phyloP scores from a whole-genome alignment of 2,888 invertebrate species.

The Amphimallon solstitiale region DNA sequence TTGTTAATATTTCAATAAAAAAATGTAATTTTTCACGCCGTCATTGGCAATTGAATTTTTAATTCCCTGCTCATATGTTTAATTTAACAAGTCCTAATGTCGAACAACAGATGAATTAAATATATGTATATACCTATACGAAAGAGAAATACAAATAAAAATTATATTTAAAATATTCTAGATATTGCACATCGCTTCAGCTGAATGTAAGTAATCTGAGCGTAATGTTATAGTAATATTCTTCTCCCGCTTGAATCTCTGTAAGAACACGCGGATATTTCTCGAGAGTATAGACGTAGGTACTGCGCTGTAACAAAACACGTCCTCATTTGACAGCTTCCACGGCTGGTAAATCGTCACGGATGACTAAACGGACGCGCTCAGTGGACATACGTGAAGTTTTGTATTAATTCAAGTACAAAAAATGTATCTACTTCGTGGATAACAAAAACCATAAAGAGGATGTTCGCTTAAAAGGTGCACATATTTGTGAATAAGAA shows the following conservation, averaged over 20 bases:
- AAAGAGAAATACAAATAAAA: slow-evolving; percentile 18
- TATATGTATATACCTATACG: neutral
- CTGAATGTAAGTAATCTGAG: slow-evolving; percentile 6
- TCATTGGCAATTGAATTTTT: too few species aligned
- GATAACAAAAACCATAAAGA: too few species aligned
- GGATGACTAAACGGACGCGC: slow-evolving; percentile 44
- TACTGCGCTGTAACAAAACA: slow-evolving; percentile 42
- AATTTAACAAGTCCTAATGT: too few species aligned
- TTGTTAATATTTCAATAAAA: too few species aligned
- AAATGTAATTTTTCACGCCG: too few species aligned
- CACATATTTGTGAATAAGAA: too few species aligned
- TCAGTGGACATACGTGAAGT: slow-evolving; percentile 32
- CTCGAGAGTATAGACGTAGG: neutral
- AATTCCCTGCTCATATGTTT: too few species aligned
- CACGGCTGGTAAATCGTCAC: slow-evolving; percentile 48
- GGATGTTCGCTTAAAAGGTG: too few species aligned
- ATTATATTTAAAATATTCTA: slow-evolving; percentile 15
- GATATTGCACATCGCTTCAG: slow-evolving; percentile 15
- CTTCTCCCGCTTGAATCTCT: neutral
- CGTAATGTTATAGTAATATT: neutral
- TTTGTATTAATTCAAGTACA: neutral
- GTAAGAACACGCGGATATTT: neutral
- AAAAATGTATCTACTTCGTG: neutral
- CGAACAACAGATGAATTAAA: slow-evolving; percentile 6
- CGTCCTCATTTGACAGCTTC: slow-evolving; percentile 45